These are phyloP conservation scores for Pterostichus niger DNA, from an alignment of 2,888 invertebrate genomes.

Conservation along the genomic window DNA sequence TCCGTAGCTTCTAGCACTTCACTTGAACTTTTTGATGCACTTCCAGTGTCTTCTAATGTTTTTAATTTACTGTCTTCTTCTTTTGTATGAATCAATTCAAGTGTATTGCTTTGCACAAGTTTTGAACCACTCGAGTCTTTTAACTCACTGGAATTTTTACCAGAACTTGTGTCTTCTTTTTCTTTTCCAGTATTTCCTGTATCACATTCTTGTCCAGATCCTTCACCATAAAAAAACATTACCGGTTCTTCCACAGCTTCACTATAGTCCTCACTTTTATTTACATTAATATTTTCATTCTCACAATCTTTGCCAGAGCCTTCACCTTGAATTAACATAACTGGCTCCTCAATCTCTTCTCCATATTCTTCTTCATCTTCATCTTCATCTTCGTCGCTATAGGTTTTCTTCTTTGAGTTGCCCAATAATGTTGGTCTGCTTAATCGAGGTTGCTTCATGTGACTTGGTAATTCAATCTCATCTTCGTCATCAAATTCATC, in stretches of 20 bases:
- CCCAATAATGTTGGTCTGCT: constrained; percentile 70
- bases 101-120: constrained; percentile 16
- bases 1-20: background rate
- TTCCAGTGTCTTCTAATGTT: constrained; percentile 18
- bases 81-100: background rate
- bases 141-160: background rate
- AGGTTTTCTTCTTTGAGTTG: constrained; percentile 69
- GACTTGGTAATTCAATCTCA: constrained; percentile 69
- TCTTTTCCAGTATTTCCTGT: constrained; percentile 81
- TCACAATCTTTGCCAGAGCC: constrained; percentile 79
- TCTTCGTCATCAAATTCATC: constrained; percentile 69
- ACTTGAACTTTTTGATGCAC: constrained; percentile 35
- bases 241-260: constrained; percentile 87
- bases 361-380: constrained; percentile 77
- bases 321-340: constrained; percentile 85
- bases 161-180: constrained; percentile 4
- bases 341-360: constrained; percentile 86
- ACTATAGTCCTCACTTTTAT: constrained; percentile 76
- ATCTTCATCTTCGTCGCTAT: constrained; percentile 68
- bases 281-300: constrained; percentile 67
- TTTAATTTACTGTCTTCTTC: background rate
- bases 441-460: constrained; percentile 69
- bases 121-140: constrained; percentile 17
- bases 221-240: constrained; percentile 85
- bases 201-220: constrained; percentile 85